A percentile compares a stretch with the other conserved stretches of the same genome.
Evolutionary conservation across 2,888 invertebrate genomes (phyloP).

Genomic region (Ferdinandea cuprea): DNA sequence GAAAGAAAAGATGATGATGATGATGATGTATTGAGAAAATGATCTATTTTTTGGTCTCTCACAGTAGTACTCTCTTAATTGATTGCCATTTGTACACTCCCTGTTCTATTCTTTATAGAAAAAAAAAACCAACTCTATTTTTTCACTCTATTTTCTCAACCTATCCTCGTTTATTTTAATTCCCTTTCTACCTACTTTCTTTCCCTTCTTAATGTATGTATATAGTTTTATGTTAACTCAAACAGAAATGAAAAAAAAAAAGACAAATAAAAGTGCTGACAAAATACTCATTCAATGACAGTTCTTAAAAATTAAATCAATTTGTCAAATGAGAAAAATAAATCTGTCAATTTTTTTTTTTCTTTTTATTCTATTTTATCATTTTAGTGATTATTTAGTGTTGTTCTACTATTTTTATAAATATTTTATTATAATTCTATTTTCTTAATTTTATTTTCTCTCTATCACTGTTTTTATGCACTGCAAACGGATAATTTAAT

Average conservation of each 20-base stretch:
- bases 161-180: conserved; percentile 27
- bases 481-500: conserved; percentile 43
- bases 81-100: conserved; percentile 61
- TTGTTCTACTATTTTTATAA: conserved; percentile 24
- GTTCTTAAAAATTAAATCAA: neutral
- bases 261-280: conserved; percentile 30
- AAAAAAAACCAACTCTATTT: conserved; percentile 25
- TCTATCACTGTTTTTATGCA: conserved; percentile 10
- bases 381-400: conserved; percentile 21
- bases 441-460: neutral
- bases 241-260: conserved; percentile 29
- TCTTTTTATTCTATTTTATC: too few relatives aligned
- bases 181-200: conserved; percentile 11
- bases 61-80: conserved; percentile 45
- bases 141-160: conserved; percentile 41
- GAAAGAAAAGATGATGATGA: conserved; percentile 57
- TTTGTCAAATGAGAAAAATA: conserved; percentile 7
- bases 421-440: conserved; percentile 1
- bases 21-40: conserved; percentile 50
- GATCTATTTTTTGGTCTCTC: conserved; percentile 67
- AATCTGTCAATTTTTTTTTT: conserved; percentile 24
- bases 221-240: conserved; percentile 59
- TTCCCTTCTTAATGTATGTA: conserved; percentile 48
- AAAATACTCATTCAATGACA: conserved; percentile 41
- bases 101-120: neutral